Percentiles rank a stretch among this genome's conserved stretches.
phyloP scores from a whole-genome alignment of 30 jellyfish, hydroid and myxozoan species.

The Turritopsis dohrnii region DNA sequence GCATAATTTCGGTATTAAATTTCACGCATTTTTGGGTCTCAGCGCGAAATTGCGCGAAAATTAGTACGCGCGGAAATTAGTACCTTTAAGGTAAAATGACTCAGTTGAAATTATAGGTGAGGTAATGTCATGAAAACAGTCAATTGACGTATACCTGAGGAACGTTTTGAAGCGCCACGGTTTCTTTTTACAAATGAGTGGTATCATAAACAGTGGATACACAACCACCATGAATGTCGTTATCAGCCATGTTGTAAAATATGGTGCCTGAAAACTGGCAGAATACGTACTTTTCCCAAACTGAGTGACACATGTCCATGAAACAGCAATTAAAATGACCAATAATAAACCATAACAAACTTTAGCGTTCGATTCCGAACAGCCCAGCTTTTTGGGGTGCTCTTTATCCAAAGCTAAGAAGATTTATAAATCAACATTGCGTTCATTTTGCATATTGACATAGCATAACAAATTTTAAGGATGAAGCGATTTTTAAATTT shows the following conservation, averaged over 20 bases:
- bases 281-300: constrained; percentile 67
- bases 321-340: constrained; percentile 58
- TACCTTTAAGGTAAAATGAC: too few species aligned
- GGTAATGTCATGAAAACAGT: neutral
- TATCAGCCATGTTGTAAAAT: constrained; percentile 80
- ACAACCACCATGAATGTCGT: constrained; percentile 55
- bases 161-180: constrained; percentile 68
- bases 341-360: constrained; percentile 49
- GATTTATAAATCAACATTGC: neutral
- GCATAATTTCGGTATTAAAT: too few species aligned
- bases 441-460: too few species aligned
- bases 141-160: constrained; percentile 33
- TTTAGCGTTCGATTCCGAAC: neutral
- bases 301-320: constrained; percentile 87
- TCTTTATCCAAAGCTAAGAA: neutral
- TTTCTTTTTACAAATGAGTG: constrained; percentile 54
- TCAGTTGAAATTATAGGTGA: too few species aligned
- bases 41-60: too few species aligned
- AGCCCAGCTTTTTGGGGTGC: neutral
- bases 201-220: constrained; percentile 65
- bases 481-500: too few species aligned
- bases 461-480: too few species aligned
- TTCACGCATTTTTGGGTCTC: too few species aligned
- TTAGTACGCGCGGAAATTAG: too few species aligned
- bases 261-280: constrained; percentile 62